phyloP scores from a whole-genome alignment of 2,888 invertebrate genomes.

The Gymnosoma rotundatum region DNA sequence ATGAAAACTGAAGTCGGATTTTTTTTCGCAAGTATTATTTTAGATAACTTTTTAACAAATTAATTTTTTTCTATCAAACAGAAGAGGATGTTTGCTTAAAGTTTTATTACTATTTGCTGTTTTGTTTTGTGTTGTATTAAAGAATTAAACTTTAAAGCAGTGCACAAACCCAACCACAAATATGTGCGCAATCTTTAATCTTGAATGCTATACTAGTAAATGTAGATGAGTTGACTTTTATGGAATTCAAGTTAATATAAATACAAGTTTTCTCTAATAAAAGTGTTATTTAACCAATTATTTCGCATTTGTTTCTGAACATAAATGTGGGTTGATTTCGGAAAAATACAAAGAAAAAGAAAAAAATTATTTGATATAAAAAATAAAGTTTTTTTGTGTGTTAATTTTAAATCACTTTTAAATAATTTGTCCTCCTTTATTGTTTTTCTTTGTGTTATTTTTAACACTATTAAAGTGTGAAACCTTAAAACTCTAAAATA shows the following conservation, averaged over 20 bases:
- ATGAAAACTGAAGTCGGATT: too few species aligned
- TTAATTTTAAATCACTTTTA: slow-evolving; percentile 30
- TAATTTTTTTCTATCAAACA: too few species aligned
- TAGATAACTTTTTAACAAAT: too few species aligned
- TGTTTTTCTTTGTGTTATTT: slow-evolving; percentile 11
- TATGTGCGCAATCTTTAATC: slow-evolving; percentile 2
- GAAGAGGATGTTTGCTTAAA: too few species aligned
- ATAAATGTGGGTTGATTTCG: slow-evolving; percentile 40
- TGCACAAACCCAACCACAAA: neutral
- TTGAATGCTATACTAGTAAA: neutral
- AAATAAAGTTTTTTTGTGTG: neutral
- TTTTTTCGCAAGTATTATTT: too few species aligned
- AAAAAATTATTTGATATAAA: neutral
- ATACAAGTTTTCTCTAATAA: slow-evolving; percentile 9
- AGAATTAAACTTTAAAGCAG: neutral
- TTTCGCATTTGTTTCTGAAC: neutral
- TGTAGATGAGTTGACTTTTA: slow-evolving; percentile 36
- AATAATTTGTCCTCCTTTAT: slow-evolving; percentile 27
- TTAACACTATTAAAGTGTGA: slow-evolving; percentile 26
- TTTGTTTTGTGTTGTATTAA: neutral
- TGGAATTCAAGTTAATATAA: slow-evolving; percentile 13
- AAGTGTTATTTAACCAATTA: neutral
- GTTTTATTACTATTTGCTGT: too few species aligned
- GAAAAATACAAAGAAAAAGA: slow-evolving; percentile 18
- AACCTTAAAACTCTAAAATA: slow-evolving; percentile 1